A percentile compares a stretch with the other conserved stretches of the same genome.
phyloP scores from a whole-genome alignment of 2,797 vertebrate genomes.

The Myripristis murdjan region DNA sequence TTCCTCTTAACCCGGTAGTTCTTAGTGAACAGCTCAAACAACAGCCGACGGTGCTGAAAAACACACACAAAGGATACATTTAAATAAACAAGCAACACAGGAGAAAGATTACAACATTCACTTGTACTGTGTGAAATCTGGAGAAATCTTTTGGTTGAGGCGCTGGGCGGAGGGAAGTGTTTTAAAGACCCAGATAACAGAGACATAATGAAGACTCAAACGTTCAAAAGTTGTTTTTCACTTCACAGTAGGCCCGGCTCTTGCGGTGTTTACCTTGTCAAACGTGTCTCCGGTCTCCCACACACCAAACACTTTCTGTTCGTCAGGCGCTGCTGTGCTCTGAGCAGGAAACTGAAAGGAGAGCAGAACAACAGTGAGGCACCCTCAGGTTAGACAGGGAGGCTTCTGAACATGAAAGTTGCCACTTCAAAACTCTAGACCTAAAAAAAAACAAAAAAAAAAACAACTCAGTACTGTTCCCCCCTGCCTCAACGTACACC shows the following conservation, averaged over 20 bases:
- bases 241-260: background rate
- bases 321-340: constrained; percentile 91
- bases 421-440: background rate
- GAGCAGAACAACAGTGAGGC: background rate
- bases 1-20: constrained; percentile 92
- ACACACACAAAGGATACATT: background rate
- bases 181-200: background rate
- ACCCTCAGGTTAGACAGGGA: background rate
- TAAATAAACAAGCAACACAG: background rate
- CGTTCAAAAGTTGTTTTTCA: background rate
- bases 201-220: background rate
- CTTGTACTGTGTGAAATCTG: background rate
- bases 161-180: too few relatives aligned
- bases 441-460: too few relatives aligned
- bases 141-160: background rate
- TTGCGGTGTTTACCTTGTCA: constrained; percentile 88
- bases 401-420: background rate
- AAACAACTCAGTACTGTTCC: background rate
- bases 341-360: constrained; percentile 93
- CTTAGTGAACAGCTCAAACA: constrained; percentile 95
- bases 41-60: constrained; percentile 91
- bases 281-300: constrained; percentile 95
- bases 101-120: background rate
- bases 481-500: background rate
- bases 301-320: constrained; percentile 97